phyloP scores from a whole-genome alignment of 2,113 vertebrate genomes.

The Collichthys lucidus region DNA sequence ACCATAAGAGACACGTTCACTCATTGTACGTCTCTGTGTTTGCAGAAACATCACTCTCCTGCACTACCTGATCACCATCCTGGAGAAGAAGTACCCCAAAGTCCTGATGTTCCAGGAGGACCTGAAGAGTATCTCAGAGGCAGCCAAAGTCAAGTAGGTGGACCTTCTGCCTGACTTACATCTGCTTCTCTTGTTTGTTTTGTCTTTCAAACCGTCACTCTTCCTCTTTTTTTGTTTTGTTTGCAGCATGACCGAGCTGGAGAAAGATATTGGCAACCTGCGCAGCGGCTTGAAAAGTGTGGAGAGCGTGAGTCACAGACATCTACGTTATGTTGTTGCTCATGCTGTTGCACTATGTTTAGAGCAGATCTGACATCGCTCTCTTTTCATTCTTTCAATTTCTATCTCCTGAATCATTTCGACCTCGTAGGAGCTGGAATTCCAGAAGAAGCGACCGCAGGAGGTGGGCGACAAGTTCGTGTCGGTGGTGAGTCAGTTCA shows the following conservation, averaged over 20 bases:
- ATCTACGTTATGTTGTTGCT: background rate
- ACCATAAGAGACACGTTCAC: slow-evolving; percentile 17
- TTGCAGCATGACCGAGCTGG: slow-evolving; percentile 95
- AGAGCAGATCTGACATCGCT: background rate
- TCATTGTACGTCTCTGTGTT: slow-evolving; percentile 17
- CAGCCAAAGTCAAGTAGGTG: slow-evolving; percentile 98
- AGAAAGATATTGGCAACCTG: slow-evolving; percentile 95
- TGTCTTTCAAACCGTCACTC: background rate
- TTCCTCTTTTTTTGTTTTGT: background rate
- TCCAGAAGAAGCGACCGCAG: slow-evolving; percentile 90
- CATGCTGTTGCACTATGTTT: background rate
- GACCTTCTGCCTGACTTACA: background rate
- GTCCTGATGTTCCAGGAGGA: slow-evolving; percentile 93
- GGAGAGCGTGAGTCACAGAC: slow-evolving; percentile 90
- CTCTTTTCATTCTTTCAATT: background rate
- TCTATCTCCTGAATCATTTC: background rate
- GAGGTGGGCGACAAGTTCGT: slow-evolving; percentile 95
- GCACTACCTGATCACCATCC: slow-evolving; percentile 98
- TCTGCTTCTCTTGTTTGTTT: background rate
- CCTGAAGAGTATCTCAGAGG: slow-evolving; percentile 89
- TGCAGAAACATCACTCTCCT: slow-evolving; percentile 96
- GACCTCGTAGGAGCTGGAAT: slow-evolving; percentile 90
- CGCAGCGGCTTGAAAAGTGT: slow-evolving; percentile 94
- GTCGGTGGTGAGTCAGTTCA: slow-evolving; percentile 98
- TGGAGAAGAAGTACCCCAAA: slow-evolving; percentile 98